Evolutionary conservation across 2,113 vertebrate species (phyloP).

Genomic region (Xyliphius kryptos): DNA sequence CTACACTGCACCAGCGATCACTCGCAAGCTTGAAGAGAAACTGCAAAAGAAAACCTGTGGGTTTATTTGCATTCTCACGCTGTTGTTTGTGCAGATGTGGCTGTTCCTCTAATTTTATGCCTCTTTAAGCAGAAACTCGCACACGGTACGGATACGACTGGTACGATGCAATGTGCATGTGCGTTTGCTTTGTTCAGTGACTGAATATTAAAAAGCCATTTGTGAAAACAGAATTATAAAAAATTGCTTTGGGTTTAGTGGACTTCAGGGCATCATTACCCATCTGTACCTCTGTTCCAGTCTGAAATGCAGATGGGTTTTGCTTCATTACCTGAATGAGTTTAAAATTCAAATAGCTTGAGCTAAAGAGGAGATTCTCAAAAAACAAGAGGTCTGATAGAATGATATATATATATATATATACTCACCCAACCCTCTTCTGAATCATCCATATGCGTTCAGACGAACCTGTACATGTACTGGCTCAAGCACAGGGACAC

Average conservation of each 20-base stretch:
- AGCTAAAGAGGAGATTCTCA: too few species aligned
- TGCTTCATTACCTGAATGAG: neutral
- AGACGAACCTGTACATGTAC: too few species aligned
- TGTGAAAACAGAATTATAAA: neutral
- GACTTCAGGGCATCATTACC: neutral
- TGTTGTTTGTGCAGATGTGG: neutral
- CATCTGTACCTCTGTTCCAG: neutral
- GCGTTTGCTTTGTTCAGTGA: neutral
- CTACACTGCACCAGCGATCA: too few species aligned
- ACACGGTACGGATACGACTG: too few species aligned
- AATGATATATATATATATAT: too few species aligned
- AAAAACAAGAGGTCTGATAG: too few species aligned
- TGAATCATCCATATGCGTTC: too few species aligned
- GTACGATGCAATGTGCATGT: too few species aligned
- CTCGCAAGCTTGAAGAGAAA: neutral
- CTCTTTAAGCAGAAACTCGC: neutral
- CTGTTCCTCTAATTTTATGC: neutral
- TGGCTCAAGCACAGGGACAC: too few species aligned
- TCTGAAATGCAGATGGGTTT: neutral
- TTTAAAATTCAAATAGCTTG: too few species aligned
- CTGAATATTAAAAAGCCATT: neutral
- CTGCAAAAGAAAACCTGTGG: too few species aligned
- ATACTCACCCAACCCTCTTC: too few species aligned
- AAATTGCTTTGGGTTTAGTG: neutral
- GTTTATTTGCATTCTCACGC: neutral